Percentiles rank a stretch among this genome's conserved stretches.
phyloP scores from a whole-genome alignment of 2,888 invertebrate genomes.

The Celastrina argiolus region DNA sequence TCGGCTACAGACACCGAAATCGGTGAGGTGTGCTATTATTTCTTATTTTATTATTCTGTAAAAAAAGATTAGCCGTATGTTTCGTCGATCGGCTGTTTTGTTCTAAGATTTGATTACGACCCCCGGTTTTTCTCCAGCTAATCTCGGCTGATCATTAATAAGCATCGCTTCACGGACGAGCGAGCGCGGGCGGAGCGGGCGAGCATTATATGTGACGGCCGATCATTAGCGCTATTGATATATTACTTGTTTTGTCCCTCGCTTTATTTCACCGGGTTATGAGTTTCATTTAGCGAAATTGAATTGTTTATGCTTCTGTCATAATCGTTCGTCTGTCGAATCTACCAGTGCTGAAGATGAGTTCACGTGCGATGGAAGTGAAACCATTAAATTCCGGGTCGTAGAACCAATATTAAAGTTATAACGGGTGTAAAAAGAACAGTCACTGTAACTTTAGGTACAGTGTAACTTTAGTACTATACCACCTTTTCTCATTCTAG shows the following conservation, averaged over 20 bases:
- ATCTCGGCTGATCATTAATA: constrained; percentile 69
- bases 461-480: too few species aligned
- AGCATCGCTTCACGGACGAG: constrained; percentile 62
- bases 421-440: too few species aligned
- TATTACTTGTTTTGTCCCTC: constrained; percentile 47
- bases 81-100: not conserved
- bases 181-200: constrained; percentile 36
- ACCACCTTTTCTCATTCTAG: too few species aligned
- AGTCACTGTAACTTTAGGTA: too few species aligned
- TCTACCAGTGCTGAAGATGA: too few species aligned
- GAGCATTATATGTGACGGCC: constrained; percentile 39
- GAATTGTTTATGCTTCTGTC: not conserved
- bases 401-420: too few species aligned
- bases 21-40: too few species aligned
- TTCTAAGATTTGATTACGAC: constrained; percentile 10
- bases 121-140: constrained; percentile 46
- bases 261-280: constrained; percentile 15
- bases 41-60: not conserved
- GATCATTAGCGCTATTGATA: constrained; percentile 65
- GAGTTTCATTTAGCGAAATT: not conserved
- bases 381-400: too few species aligned
- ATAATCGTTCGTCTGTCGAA: not conserved
- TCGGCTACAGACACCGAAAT: too few species aligned
- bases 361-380: too few species aligned
- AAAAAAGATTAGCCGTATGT: not conserved